Conservation (phyloP, 2,888 invertebrate species). For the Polydrusus tereticollis region DNA sequence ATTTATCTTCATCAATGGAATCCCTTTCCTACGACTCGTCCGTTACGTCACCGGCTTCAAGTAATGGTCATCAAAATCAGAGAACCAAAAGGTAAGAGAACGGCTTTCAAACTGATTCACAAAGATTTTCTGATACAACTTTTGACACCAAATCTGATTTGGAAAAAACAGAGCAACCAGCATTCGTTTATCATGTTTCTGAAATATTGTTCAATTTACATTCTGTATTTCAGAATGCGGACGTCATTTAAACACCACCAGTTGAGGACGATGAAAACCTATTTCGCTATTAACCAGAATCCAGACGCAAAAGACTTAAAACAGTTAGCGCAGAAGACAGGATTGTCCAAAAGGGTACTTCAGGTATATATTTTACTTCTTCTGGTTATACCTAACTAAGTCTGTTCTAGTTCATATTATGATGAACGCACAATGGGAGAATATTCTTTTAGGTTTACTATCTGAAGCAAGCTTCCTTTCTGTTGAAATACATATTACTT, state of each 20-base stretch:
- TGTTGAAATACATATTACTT: too few species aligned
- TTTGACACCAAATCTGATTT: too few species aligned
- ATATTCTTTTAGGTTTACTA: too few species aligned
- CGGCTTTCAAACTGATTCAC: too few species aligned
- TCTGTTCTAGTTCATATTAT: too few species aligned
- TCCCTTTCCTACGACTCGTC: constrained; percentile 82
- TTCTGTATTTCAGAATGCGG: constrained; percentile 75
- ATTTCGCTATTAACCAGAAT: constrained; percentile 99
- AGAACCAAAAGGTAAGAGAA: constrained; percentile 80
- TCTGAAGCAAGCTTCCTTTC: too few species aligned
- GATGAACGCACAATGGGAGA: too few species aligned
- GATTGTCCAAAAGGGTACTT: constrained; percentile 95
- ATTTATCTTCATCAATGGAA: constrained; percentile 83
- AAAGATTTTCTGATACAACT: too few species aligned
- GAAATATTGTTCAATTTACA: background rate
- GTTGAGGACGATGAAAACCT: constrained; percentile 98
- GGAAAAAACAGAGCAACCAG: too few species aligned
- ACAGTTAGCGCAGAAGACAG: constrained; percentile 98
- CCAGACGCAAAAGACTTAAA: constrained; percentile 99
- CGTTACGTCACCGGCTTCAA: constrained; percentile 78
- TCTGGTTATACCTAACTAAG: background rate
- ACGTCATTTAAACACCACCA: constrained; percentile 99
- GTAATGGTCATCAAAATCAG: constrained; percentile 70
- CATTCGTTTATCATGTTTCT: background rate
- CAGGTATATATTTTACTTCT: constrained; percentile 77